Percentiles rank a stretch among this genome's conserved stretches.
phyloP scores from a whole-genome alignment of 2,888 invertebrate species.

The Andrena minutula region DNA sequence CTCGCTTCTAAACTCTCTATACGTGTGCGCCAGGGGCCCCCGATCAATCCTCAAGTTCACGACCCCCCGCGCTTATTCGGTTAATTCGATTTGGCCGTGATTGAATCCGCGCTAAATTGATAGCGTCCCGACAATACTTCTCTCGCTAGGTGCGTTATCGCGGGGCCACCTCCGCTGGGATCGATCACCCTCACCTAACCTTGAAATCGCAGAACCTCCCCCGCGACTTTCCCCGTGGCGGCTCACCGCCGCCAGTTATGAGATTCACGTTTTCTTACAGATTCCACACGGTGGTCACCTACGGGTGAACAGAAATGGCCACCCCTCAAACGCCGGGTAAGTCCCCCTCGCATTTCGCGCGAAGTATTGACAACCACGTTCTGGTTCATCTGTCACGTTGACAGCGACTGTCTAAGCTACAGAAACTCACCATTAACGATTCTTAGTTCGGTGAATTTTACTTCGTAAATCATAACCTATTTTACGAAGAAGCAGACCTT shows the following conservation, averaged over 20 bases:
- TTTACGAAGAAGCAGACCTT: not conserved
- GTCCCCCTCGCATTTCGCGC: slow-evolving; percentile 3
- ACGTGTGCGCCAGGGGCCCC: slow-evolving; percentile 60
- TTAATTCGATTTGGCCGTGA: slow-evolving; percentile 68
- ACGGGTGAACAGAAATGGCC: slow-evolving; percentile 71
- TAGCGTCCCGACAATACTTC: slow-evolving; percentile 58
- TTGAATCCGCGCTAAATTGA: slow-evolving; percentile 66
- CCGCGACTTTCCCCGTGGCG: slow-evolving; percentile 9
- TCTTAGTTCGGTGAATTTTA: not conserved
- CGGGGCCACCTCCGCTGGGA: slow-evolving; percentile 45
- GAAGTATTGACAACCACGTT: slow-evolving; percentile 6
- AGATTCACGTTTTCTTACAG: slow-evolving; percentile 50
- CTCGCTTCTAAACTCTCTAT: slow-evolving; percentile 47
- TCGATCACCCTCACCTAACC: slow-evolving; percentile 72
- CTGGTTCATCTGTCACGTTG: slow-evolving; percentile 57
- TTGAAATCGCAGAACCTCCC: slow-evolving; percentile 64
- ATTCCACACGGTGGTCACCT: slow-evolving; percentile 60
- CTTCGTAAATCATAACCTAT: not conserved
- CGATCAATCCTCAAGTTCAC: slow-evolving; percentile 73
- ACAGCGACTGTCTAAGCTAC: slow-evolving; percentile 33
- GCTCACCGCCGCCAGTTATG: slow-evolving; percentile 30
- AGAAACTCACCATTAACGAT: not conserved
- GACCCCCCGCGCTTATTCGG: slow-evolving; percentile 64
- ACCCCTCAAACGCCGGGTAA: slow-evolving; percentile 76
- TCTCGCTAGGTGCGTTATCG: slow-evolving; percentile 60